Evolutionary conservation across 2,797 vertebrate species (phyloP).

Genomic region (Macroramphosus scolopax): DNA sequence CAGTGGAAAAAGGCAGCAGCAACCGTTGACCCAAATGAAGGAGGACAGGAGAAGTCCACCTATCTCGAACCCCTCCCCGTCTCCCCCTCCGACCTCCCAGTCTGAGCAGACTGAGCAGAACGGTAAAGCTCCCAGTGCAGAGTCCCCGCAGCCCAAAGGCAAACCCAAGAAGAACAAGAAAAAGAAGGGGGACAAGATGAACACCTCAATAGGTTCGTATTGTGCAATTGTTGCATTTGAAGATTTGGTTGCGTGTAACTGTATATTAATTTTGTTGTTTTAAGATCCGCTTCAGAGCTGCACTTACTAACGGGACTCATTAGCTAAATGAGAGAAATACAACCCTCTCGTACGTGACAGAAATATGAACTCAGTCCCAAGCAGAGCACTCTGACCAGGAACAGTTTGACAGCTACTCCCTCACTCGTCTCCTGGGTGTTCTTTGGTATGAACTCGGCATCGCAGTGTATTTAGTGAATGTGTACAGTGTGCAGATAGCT

Average conservation of each 20-base stretch:
- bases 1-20: constrained; percentile 81
- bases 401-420: constrained; percentile 1
- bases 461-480: neutral
- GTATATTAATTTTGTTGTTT: too few relatives aligned
- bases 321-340: neutral
- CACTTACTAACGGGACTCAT: too few relatives aligned
- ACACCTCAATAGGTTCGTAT: constrained; percentile 88
- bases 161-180: constrained; percentile 95
- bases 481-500: neutral
- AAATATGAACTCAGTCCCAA: neutral
- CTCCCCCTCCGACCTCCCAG: constrained; percentile 64
- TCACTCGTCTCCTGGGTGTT: constrained; percentile 9
- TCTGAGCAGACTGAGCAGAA: constrained; percentile 77
- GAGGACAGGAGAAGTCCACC: constrained; percentile 79
- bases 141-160: constrained; percentile 90
- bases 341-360: neutral
- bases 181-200: constrained; percentile 92
- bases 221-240: neutral
- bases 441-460: neutral
- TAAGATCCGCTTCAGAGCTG: too few relatives aligned
- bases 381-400: neutral
- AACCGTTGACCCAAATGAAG: constrained; percentile 72
- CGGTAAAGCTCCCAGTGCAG: constrained; percentile 78
- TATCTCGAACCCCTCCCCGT: constrained; percentile 71
- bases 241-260: too few relatives aligned